A percentile compares a stretch with the other conserved stretches of the same genome.
These are phyloP conservation scores for Meiosimyza decipiens DNA, from an alignment of 2,888 invertebrate genomes.

Conservation along the genomic window DNA sequence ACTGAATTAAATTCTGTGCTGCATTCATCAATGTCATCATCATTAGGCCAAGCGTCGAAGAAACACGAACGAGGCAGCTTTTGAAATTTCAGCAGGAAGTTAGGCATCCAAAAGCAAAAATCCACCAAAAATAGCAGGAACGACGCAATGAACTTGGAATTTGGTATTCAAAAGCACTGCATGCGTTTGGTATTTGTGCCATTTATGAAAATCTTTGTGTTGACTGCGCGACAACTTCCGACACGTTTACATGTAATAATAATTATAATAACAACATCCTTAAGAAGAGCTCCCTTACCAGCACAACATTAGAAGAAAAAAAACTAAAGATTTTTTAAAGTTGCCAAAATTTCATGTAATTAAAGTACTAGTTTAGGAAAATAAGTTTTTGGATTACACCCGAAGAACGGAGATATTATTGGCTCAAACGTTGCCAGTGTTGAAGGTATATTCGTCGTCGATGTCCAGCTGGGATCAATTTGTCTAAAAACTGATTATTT, in stretches of 20 bases:
- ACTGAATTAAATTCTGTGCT: neutral
- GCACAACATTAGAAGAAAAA: no score
- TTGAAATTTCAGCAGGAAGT: constrained; percentile 4
- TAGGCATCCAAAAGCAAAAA: neutral
- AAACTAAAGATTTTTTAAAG: no score
- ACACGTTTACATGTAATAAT: constrained; percentile 3
- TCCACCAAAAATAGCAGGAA: neutral
- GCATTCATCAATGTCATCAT: constrained; percentile 20
- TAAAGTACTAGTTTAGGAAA: no score
- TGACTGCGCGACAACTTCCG: constrained; percentile 9
- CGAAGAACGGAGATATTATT: no score
- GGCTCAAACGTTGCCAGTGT: no score
- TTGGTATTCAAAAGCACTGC: neutral
- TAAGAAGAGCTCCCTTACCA: no score
- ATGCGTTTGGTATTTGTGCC: neutral
- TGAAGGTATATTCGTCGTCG: no score
- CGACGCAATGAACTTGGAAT: no score
- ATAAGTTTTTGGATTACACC: no score
- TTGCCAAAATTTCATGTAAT: no score
- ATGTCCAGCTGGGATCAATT: no score
- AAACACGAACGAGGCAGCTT: constrained; percentile 16
- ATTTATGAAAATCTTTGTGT: neutral
- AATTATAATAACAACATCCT: constrained; percentile 1
- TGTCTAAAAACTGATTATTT: no score
- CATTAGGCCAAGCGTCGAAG: neutral